phyloP scores from a whole-genome alignment of 2,797 vertebrate species.

The Bovichtus diacanthus region DNA sequence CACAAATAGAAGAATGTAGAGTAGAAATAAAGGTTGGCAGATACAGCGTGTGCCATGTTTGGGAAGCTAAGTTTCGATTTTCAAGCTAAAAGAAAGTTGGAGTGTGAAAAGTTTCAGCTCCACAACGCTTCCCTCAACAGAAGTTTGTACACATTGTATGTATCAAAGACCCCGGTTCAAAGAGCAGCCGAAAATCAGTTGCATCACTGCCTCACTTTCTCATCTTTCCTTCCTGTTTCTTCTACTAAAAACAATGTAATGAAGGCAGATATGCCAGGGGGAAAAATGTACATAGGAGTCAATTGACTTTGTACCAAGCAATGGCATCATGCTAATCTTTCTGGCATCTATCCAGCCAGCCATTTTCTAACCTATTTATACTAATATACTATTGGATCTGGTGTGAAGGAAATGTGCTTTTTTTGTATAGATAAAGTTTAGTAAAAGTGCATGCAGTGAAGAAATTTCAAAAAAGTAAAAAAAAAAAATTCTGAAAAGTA shows the following conservation, averaged over 20 bases:
- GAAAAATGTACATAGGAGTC: not conserved
- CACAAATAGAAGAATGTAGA: not conserved
- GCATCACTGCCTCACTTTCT: not conserved
- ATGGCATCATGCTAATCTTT: not conserved
- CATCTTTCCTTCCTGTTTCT: not conserved
- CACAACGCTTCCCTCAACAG: not conserved
- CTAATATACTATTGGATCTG: not conserved
- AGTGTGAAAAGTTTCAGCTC: not conserved
- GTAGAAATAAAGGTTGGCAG: not conserved
- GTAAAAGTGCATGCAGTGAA: not conserved
- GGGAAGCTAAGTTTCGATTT: not conserved
- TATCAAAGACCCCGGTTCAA: not conserved
- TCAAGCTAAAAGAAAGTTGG: no score
- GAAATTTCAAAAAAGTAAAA: no score
- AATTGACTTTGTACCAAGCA: not conserved
- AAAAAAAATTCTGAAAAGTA: not conserved
- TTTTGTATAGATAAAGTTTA: not conserved
- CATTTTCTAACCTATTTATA: not conserved
- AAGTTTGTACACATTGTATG: not conserved
- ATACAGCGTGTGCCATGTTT: not conserved
- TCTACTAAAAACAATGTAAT: not conserved
- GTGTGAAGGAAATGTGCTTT: not conserved
- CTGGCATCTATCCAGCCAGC: not conserved
- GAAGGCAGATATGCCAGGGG: not conserved
- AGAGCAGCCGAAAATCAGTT: not conserved